A percentile compares a stretch with the other conserved stretches of the same genome.
phyloP scores from a whole-genome alignment of 2,113 vertebrate genomes.

The Nicator chloris region DNA sequence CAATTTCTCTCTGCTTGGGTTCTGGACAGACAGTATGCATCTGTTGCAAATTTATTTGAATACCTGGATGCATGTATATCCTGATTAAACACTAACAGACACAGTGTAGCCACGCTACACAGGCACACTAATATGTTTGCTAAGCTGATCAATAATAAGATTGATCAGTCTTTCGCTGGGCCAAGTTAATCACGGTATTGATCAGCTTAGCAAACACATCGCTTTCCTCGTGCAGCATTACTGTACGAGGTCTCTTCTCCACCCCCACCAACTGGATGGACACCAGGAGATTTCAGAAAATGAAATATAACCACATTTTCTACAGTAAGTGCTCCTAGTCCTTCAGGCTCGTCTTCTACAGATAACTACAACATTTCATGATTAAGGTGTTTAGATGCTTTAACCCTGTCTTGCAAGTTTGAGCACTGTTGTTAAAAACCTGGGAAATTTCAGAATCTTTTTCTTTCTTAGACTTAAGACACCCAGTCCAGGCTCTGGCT shows the following conservation, averaged over 20 bases:
- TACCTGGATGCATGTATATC: not conserved
- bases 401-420: not conserved
- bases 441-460: not conserved
- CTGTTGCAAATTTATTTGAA: slow-evolving; percentile 40
- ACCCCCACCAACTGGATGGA: not conserved
- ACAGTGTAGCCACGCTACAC: not conserved
- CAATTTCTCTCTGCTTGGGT: not conserved
- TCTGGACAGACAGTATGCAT: slow-evolving; percentile 3
- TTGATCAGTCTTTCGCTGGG: slow-evolving; percentile 63
- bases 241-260: not conserved
- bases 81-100: slow-evolving; percentile 29
- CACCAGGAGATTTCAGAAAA: slow-evolving; percentile 29
- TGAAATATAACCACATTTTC: slow-evolving; percentile 51
- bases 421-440: not conserved
- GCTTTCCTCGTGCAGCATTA: not conserved
- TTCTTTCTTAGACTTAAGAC: not conserved
- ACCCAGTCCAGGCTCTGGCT: not conserved
- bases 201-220: slow-evolving; percentile 63
- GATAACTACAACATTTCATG: not conserved
- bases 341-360: slow-evolving; percentile 31
- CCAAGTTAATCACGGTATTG: slow-evolving; percentile 73
- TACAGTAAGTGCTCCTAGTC: slow-evolving; percentile 30
- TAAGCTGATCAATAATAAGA: slow-evolving; percentile 73
- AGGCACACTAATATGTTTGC: slow-evolving; percentile 58
- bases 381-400: not conserved